A percentile compares a stretch with the other conserved stretches of the same genome.
phyloP scores from a whole-genome alignment of 1,140 invertebrate species.

The Zaprionus gabonicus region DNA sequence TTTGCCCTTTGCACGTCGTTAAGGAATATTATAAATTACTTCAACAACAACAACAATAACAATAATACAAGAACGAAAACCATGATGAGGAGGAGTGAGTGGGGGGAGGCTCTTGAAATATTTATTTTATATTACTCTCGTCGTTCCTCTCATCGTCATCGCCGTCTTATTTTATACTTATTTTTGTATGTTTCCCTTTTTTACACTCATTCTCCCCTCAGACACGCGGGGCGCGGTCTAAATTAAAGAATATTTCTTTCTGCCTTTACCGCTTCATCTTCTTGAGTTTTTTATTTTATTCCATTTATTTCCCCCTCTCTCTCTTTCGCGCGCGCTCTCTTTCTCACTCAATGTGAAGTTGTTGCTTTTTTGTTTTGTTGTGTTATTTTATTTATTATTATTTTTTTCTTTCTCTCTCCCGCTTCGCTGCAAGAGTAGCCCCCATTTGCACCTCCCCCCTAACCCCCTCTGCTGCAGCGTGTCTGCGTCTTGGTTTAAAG shows the following conservation, averaged over 20 bases:
- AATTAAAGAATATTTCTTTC: constrained; percentile 82
- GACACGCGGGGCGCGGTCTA: constrained; percentile 67
- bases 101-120: constrained; percentile 68
- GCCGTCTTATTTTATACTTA: constrained; percentile 38
- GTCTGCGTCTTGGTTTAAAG: constrained; percentile 72
- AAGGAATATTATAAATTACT: constrained; percentile 84
- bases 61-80: constrained; percentile 47
- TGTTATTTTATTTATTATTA: constrained; percentile 82
- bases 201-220: constrained; percentile 46
- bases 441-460: background rate
- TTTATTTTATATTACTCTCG: constrained; percentile 79
- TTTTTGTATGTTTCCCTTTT: constrained; percentile 29
- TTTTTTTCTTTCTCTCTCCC: constrained; percentile 36
- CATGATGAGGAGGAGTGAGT: constrained; percentile 31
- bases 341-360: background rate
- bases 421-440: constrained; percentile 47
- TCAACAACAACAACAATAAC: constrained; percentile 59
- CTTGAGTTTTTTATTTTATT: constrained; percentile 59
- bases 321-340: background rate
- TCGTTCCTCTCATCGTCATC: constrained; percentile 42
- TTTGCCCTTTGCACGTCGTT: constrained; percentile 83
- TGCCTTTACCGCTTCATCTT: constrained; percentile 49
- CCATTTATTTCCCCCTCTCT: constrained; percentile 50
- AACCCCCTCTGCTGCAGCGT: no score
- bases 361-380: constrained; percentile 51